phyloP scores from a whole-genome alignment of 2,888 invertebrate genomes.

The Gortyna flavago region DNA sequence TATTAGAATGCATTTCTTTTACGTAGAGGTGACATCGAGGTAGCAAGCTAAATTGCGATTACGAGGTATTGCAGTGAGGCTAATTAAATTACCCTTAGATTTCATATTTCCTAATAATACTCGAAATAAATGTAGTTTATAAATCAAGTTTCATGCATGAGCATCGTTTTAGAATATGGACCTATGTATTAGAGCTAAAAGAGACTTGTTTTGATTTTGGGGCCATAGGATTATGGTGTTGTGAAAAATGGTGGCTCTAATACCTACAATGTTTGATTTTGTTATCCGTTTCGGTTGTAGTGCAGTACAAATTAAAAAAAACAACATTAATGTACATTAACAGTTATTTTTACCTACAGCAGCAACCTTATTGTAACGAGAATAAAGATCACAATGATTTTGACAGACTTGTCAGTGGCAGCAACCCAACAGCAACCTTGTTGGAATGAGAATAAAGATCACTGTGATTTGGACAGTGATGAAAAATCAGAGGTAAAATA shows the following conservation, averaged over 20 bases:
- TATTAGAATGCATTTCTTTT: no score
- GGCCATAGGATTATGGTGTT: neutral
- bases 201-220: conserved; percentile 15
- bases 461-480: no score
- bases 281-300: conserved; percentile 1
- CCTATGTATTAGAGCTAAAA: neutral
- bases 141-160: conserved; percentile 1
- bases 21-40: no score
- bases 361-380: no score
- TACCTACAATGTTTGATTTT: conserved; percentile 1
- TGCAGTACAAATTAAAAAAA: neutral
- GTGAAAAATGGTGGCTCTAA: conserved; percentile 19
- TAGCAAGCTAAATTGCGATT: no score
- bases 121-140: neutral
- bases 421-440: no score
- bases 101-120: neutral
- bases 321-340: neutral
- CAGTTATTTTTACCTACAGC: no score
- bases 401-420: no score
- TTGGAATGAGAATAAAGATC: no score
- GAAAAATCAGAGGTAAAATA: no score
- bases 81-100: neutral
- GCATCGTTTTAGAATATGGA: neutral
- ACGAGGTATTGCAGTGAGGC: no score
- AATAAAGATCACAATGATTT: no score